Base-by-base conservation (phyloP, 2,888 invertebrate genomes). In the Megamerina dolium region DNA sequence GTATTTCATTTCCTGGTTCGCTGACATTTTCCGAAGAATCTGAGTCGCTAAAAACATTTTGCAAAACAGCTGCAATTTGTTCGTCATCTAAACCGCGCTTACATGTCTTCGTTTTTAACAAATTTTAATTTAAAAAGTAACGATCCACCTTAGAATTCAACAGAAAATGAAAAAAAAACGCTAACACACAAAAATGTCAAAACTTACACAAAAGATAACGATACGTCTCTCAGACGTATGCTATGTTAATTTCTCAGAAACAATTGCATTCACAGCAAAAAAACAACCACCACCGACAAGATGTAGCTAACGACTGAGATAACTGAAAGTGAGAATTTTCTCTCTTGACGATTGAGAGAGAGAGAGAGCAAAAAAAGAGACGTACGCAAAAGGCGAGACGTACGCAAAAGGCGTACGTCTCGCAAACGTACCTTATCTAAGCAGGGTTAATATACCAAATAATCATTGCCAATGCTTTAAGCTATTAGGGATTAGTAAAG, bases 161-260 rank as follows among this genome's bases (percentile, higher is more conserved):
- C 33, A 32, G 12, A 32, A 13, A 21, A 17, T 38, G 12, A n/a
- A n/a, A 20, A n/a, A 21, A 8, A n/a, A n/a, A n/a, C n/a, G n/a
- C n/a, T n/a, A n/a, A n/a, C n/a, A 26, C 12, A 12, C 12, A 26
- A 26, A 26, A 26, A 26, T 9, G 26, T 12, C 6, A 23, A 39
- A 21, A 32, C 17, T 32, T 8, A 20, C 31, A 38, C 30, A 39
- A 39, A 32, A 14, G 14, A 2, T 26, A 35, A 35, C 35, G 17
- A 40, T 40, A 40, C 34, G 41, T 34, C 41, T 41, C 33, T 26
- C 2, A 26, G n/a, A 9, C 31, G 38, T 30, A 38, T 19, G 20
- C 18, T 12, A n/a, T 18, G 6, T n/a, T 8, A 13, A 30, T n/a
- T 18, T 18, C 23, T 37, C 13, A 23, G 12, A 16, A 20, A n/a